These are phyloP conservation scores for Lagodon rhomboides DNA, from an alignment of 2,797 vertebrate genomes.

Conservation along the genomic window DNA sequence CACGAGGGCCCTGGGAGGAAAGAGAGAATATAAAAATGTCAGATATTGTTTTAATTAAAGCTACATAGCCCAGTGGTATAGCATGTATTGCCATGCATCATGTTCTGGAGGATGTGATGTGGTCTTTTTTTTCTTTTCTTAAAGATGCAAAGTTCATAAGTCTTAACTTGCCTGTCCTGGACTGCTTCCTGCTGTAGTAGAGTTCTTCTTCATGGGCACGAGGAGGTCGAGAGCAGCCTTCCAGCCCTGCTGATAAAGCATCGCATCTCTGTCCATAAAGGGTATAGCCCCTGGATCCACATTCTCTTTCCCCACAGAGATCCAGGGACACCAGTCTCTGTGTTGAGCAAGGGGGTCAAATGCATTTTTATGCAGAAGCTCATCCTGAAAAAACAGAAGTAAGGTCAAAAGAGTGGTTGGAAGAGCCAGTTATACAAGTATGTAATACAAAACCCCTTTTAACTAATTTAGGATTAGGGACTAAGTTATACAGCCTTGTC, in stretches of 20 bases:
- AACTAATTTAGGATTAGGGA: neutral
- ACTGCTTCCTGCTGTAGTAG: constrained; percentile 66
- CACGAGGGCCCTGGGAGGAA: constrained; percentile 88
- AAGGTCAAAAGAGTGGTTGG: neutral
- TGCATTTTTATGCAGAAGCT: constrained; percentile 81
- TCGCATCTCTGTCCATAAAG: constrained; percentile 36
- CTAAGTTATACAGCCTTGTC: neutral
- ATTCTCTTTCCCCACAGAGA: constrained; percentile 80
- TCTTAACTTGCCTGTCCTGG: constrained; percentile 84
- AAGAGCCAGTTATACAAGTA: neutral
- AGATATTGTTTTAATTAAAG: neutral
- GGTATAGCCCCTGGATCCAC: constrained; percentile 50
- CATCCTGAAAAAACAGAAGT: constrained; percentile 80
- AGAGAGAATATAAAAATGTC: constrained; percentile 36
- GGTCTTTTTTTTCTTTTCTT: neutral
- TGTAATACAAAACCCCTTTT: neutral
- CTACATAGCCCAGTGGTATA: neutral
- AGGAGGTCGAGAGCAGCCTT: constrained; percentile 87
- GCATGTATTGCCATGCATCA: neutral
- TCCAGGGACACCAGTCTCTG: constrained; percentile 97
- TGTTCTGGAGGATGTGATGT: neutral
- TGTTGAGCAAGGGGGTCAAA: constrained; percentile 94
- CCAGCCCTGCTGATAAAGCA: constrained; percentile 88
- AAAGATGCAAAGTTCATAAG: neutral
- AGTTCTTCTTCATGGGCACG: constrained; percentile 85